Percentiles rank a stretch among this genome's conserved stretches.
phyloP scores from a whole-genome alignment of 1,140 invertebrate genomes.

The Drosophila funebris region DNA sequence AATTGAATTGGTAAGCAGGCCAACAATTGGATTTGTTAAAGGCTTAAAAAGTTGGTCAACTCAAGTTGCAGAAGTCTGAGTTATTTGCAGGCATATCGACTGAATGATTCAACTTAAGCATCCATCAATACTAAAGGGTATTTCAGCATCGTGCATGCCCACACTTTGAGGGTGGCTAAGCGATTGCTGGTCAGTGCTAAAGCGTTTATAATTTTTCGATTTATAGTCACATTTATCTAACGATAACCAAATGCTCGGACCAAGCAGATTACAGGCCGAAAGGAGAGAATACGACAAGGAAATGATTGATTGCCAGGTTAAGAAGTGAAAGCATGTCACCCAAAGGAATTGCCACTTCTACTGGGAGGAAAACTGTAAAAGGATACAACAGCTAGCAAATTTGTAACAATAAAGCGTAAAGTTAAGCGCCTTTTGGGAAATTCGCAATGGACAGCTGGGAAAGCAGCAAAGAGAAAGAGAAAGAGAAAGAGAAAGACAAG shows the following conservation, averaged over 20 bases:
- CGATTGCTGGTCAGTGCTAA: constrained; percentile 54
- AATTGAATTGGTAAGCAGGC: constrained; percentile 60
- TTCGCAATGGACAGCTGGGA: constrained; percentile 67
- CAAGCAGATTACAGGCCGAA: constrained; percentile 24
- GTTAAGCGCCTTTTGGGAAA: constrained; percentile 69
- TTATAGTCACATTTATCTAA: constrained; percentile 79
- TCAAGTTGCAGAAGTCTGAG: background rate
- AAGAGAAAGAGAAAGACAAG: background rate
- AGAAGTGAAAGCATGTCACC: constrained; percentile 67
- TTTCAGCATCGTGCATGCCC: background rate
- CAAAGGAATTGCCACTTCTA: constrained; percentile 59
- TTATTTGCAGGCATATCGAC: background rate
- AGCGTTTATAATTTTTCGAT: constrained; percentile 82
- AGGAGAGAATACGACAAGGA: constrained; percentile 53
- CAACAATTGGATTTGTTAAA: constrained; percentile 69
- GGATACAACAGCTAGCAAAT: constrained; percentile 65
- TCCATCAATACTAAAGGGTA: constrained; percentile 2
- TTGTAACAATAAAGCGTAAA: constrained; percentile 78
- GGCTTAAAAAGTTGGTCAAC: constrained; percentile 61
- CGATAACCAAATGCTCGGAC: constrained; percentile 25
- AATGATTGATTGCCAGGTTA: constrained; percentile 72
- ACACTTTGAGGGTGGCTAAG: constrained; percentile 21
- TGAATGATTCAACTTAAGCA: background rate
- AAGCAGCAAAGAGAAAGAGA: background rate
- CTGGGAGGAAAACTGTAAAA: constrained; percentile 48